Conservation (phyloP, 2,888 invertebrate genomes). For the Polyommatus icarus region DNA sequence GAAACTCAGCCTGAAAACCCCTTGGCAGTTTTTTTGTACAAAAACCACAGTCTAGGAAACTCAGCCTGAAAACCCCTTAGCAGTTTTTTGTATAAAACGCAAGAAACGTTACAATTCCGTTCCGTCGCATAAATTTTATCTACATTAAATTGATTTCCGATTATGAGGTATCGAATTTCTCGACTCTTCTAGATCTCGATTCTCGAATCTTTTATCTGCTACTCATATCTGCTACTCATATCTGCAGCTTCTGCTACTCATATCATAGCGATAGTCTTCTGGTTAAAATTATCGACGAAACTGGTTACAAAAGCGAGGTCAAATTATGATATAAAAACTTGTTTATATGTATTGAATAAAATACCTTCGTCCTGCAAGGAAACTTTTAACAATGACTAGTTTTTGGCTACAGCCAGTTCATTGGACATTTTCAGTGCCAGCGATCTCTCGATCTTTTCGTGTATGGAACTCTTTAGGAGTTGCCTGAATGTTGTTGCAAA, state of each 20-base stretch:
- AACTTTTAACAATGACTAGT: neutral
- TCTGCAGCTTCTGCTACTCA: neutral
- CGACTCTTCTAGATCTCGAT: neutral
- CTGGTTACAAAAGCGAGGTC: constrained; percentile 7
- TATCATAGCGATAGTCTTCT: neutral
- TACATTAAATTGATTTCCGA: too few species aligned
- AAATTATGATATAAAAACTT: constrained; percentile 8
- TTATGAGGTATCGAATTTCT: too few species aligned
- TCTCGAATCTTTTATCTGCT: neutral
- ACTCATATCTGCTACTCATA: neutral
- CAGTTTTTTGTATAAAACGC: too few species aligned
- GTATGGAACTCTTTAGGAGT: neutral
- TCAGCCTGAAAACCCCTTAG: too few species aligned
- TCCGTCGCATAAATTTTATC: too few species aligned
- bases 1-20: too few species aligned
- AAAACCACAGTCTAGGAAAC: too few species aligned
- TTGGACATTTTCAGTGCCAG: too few species aligned
- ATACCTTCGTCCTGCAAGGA: neutral
- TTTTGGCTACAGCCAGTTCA: neutral
- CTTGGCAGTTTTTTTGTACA: too few species aligned
- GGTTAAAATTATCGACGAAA: neutral
- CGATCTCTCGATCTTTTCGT: too few species aligned
- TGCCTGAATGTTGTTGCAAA: neutral
- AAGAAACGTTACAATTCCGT: too few species aligned
- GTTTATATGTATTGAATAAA: neutral